These are phyloP conservation scores for Hippocampus abdominalis DNA, from an alignment of 2,113 vertebrate species.

Conservation along the genomic window DNA sequence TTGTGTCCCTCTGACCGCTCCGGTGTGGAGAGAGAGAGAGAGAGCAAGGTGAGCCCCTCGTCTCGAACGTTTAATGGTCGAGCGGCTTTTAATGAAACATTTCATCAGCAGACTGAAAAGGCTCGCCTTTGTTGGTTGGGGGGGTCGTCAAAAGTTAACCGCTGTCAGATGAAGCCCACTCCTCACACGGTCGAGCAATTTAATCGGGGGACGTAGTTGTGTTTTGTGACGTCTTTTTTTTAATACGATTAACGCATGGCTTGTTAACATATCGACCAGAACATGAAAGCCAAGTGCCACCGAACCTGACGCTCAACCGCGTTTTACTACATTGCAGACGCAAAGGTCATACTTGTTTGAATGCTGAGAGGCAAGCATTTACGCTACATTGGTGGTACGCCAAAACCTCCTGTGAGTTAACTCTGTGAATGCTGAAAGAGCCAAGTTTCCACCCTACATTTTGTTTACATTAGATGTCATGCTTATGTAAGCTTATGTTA, in stretches of 20 bases:
- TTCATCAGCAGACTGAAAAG: background rate
- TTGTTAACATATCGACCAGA: background rate
- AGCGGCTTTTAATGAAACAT: slow-evolving; percentile 18
- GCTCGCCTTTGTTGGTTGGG: background rate
- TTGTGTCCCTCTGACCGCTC: slow-evolving; percentile 27
- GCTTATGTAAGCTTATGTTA: too few species aligned
- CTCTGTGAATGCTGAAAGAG: background rate
- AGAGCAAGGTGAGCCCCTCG: slow-evolving; percentile 50
- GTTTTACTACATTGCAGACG: background rate
- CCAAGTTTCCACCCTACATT: background rate
- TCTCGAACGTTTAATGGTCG: slow-evolving; percentile 14
- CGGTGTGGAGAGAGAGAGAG: slow-evolving; percentile 23
- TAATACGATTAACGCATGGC: background rate
- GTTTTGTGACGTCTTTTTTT: background rate
- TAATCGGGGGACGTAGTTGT: background rate
- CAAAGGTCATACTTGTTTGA: background rate
- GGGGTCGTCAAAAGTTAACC: background rate
- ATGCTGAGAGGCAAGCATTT: background rate
- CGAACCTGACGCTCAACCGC: background rate
- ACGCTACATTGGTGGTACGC: background rate
- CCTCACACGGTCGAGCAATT: background rate
- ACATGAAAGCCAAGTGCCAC: background rate
- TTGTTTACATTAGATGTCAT: too few species aligned
- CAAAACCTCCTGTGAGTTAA: background rate
- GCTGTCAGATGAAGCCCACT: background rate